Evolutionary conservation across 2,888 invertebrate genomes (phyloP), one percentile per base, ranked within the genome.

Genomic region (Spodoptera picta): DNA sequence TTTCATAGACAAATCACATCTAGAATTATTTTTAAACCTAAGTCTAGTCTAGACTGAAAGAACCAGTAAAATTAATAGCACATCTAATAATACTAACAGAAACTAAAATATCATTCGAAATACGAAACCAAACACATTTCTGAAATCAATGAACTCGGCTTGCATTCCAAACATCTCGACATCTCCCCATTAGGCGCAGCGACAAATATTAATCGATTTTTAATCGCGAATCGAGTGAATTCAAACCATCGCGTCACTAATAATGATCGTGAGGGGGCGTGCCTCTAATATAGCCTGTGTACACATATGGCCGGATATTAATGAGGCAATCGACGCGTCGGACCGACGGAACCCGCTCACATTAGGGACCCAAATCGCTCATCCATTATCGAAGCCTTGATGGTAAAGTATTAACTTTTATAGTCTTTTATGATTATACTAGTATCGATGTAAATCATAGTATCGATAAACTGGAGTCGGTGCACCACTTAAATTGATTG

Each of bases 271-370:
- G 70, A 36, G 62, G 67, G 69, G 75, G 83, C 77, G 83, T 82
- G 75, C 77, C 79, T 75, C 64, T 73, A 74, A 83, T 77, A 80
- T 77, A 75, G 73, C 69, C 62, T 77, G 77, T 78, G 80, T 82
- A 84, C 82, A 88, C 83, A 87, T 85, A 84, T 81, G 82, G 77
- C 85, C 87, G 88, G 90, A 88, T 89, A 91, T 90, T 91, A 90
- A 92, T 90, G 90, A 90, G 89, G 85, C 87, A 88, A 90, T 89
- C 86, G 86, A 77, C 84, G 84, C 83, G 74, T 70, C 81, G 77
- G 80, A 74, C 80, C 79, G 69, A 67, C 82, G 85, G 83, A 85
- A 84, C 82, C 82, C 82, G 83, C 84, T 83, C 85, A 79, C 84
- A 84, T 85, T 85, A 84, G 81, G 77, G 80, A 64, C 65, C 79